phyloP scores from a whole-genome alignment of 2,113 vertebrate genomes.

The Xenopus borealis region DNA sequence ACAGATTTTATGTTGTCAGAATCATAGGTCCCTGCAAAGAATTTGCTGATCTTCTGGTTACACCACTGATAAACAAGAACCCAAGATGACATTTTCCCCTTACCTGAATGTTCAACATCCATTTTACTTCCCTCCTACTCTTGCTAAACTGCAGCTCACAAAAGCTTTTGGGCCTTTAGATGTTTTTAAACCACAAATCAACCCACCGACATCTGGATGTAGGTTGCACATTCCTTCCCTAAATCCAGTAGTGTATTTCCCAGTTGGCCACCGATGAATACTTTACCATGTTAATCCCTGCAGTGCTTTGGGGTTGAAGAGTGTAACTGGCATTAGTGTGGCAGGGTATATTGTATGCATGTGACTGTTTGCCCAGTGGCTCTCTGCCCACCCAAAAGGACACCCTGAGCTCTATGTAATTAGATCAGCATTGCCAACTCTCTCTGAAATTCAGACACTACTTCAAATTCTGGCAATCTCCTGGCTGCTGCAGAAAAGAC shows the following conservation, averaged over 20 bases:
- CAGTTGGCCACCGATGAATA: slow-evolving; percentile 19
- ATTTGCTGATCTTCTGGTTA: no score
- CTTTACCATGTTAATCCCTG: background rate
- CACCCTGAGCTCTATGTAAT: slow-evolving; percentile 38
- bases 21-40: no score
- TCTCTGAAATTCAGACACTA: slow-evolving; percentile 18
- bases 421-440: slow-evolving; percentile 34
- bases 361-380: slow-evolving; percentile 26
- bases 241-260: slow-evolving; percentile 4
- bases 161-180: no score
- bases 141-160: no score
- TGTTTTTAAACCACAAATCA: no score
- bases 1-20: no score
- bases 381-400: slow-evolving; percentile 29
- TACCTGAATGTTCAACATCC: no score
- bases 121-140: no score
- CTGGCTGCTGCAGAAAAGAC: slow-evolving; percentile 28
- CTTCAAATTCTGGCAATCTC: slow-evolving; percentile 38
- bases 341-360: slow-evolving; percentile 11
- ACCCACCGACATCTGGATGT: no score
- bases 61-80: no score
- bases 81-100: no score
- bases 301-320: background rate
- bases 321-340: slow-evolving; percentile 37
- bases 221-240: no score